phyloP scores from a whole-genome alignment of 2,888 invertebrate species.

The Sarcophaga variegata region DNA sequence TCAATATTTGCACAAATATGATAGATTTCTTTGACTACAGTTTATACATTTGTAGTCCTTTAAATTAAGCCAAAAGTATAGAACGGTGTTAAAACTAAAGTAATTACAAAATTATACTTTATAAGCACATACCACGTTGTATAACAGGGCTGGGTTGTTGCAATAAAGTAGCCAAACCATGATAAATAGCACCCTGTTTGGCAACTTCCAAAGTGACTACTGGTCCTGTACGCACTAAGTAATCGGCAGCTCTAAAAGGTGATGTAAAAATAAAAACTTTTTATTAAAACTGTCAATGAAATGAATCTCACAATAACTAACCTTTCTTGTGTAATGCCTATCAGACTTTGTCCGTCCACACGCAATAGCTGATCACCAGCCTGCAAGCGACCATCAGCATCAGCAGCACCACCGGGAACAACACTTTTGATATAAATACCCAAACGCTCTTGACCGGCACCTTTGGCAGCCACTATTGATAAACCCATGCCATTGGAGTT shows the following conservation, averaged over 20 bases:
- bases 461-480: constrained; percentile 99
- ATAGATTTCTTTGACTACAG: no score
- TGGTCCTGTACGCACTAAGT: constrained; percentile 96
- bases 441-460: constrained; percentile 90
- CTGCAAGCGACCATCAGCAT: constrained; percentile 95
- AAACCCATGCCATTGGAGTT: constrained; percentile 98
- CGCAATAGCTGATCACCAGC: constrained; percentile 98
- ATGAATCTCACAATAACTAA: constrained; percentile 71
- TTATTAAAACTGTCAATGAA: not conserved
- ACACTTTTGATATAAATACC: constrained; percentile 99
- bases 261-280: not conserved
- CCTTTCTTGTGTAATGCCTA: constrained; percentile 92
- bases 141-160: constrained; percentile 94
- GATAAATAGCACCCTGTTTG: constrained; percentile 98
- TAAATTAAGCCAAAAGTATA: not conserved
- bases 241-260: constrained; percentile 92
- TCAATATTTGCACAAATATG: no score
- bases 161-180: constrained; percentile 95
- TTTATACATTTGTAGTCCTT: no score
- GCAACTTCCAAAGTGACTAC: constrained; percentile 97
- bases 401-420: constrained; percentile 95
- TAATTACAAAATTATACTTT: not conserved
- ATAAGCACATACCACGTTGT: constrained; percentile 85
- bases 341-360: constrained; percentile 97
- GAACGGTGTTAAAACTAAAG: not conserved